A percentile compares a stretch with the other conserved stretches of the same genome.
Evolutionary conservation across 2,888 invertebrate species (phyloP).

Genomic region (Rosalia funebris): DNA sequence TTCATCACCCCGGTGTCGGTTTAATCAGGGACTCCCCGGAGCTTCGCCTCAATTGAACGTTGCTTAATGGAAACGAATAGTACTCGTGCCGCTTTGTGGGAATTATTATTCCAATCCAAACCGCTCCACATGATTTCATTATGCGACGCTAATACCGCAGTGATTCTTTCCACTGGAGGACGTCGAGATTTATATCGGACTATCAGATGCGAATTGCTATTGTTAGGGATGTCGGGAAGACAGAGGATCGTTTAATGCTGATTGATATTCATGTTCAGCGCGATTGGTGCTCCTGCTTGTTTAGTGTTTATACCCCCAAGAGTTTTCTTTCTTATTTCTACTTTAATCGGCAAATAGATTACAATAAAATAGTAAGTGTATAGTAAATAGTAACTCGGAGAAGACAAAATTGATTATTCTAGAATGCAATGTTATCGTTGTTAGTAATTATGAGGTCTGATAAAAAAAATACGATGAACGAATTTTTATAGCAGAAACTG

Average conservation of each 20-base stretch:
- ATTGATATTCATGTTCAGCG: conserved; percentile 7
- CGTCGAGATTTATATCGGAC: conserved; percentile 12
- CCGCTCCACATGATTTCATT: conserved; percentile 54
- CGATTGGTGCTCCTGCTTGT: no score
- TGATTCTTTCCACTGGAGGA: not conserved
- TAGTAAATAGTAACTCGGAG: no score
- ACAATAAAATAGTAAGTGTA: no score
- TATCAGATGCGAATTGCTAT: conserved; percentile 8
- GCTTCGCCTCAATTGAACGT: conserved; percentile 52
- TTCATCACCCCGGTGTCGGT: conserved; percentile 54
- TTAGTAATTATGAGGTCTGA: no score
- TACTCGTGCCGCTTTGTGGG: conserved; percentile 55
- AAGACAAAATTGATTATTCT: no score
- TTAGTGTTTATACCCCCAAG: no score
- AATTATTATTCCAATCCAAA: conserved; percentile 51
- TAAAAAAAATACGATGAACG: no score
- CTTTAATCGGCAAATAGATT: no score
- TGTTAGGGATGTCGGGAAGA: not conserved
- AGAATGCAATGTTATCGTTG: no score
- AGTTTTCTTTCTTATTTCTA: no score
- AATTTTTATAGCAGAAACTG: no score
- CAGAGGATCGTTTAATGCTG: not conserved
- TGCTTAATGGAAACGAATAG: conserved; percentile 57
- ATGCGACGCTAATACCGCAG: conserved; percentile 27
- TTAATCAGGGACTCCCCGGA: conserved; percentile 55